phyloP scores from a whole-genome alignment of 2,797 vertebrate species.

The Phrynocephalus forsythii region DNA sequence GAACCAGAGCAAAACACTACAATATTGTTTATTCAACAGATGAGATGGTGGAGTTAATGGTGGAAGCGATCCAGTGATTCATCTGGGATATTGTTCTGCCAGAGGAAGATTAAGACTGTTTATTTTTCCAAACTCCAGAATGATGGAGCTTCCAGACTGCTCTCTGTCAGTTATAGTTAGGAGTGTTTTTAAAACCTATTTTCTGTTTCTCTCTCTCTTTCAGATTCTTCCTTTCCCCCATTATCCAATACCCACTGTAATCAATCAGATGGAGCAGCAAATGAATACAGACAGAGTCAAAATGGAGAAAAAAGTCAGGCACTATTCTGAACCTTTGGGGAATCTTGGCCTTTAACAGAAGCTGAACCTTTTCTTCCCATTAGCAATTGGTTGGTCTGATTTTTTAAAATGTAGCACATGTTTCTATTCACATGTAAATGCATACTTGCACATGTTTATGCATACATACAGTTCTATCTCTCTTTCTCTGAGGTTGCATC shows the following conservation, averaged over 20 bases:
- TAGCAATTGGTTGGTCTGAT: background rate
- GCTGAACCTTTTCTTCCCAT: background rate
- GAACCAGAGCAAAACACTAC: slow-evolving; percentile 3
- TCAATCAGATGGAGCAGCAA: slow-evolving; percentile 1
- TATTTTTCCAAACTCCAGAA: slow-evolving; percentile 12
- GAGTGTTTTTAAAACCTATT: slow-evolving; percentile 6
- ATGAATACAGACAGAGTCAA: background rate
- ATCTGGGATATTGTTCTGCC: slow-evolving; percentile 10
- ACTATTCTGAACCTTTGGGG: slow-evolving; percentile 2
- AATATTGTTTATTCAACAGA: slow-evolving; percentile 19
- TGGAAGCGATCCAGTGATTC: background rate
- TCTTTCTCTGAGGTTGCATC: background rate
- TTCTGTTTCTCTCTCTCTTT: background rate
- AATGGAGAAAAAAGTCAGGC: slow-evolving; percentile 14
- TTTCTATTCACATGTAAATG: background rate
- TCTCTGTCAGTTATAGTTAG: slow-evolving; percentile 24
- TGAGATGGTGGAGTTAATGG: background rate
- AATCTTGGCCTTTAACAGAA: background rate
- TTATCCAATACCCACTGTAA: slow-evolving; percentile 23
- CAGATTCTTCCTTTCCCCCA: background rate
- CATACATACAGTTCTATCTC: background rate
- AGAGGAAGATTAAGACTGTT: slow-evolving; percentile 22
- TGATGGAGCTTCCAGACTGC: background rate
- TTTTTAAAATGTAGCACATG: background rate
- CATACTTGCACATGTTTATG: background rate